A percentile compares a stretch with the other conserved stretches of the same genome.
Conservation (phyloP, 2,797 vertebrate genomes). For the Anguilla megastoma region DNA sequence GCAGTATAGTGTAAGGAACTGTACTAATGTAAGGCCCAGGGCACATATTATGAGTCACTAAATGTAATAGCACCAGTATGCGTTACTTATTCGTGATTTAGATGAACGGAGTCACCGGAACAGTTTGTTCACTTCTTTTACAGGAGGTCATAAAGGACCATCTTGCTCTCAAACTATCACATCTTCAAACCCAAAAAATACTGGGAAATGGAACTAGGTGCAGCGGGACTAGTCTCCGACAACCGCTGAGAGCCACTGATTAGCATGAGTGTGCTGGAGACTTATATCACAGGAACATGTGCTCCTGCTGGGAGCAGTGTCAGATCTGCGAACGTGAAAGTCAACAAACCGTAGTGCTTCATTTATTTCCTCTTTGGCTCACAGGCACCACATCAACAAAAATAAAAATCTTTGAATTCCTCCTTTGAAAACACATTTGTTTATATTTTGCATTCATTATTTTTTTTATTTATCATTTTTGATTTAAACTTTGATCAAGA, state of each 20-base stretch:
- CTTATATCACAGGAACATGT: neutral
- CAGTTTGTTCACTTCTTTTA: neutral
- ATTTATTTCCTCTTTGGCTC: conserved; percentile 4
- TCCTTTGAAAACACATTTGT: neutral
- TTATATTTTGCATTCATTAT: neutral
- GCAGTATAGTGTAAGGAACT: no score
- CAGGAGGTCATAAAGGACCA: neutral
- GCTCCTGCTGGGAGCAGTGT: neutral
- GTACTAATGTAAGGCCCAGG: no score
- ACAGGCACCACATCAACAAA: neutral
- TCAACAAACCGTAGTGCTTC: neutral
- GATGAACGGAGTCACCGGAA: neutral
- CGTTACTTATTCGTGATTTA: no score
- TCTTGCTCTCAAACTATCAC: neutral
- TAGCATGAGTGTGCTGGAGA: neutral
- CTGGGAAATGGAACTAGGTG: neutral
- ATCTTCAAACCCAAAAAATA: neutral
- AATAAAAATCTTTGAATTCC: neutral
- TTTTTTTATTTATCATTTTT: neutral
- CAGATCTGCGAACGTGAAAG: conserved; percentile 10
- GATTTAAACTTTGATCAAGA: neutral
- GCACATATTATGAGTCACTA: neutral
- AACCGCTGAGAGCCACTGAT: neutral
- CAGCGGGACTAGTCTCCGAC: neutral
- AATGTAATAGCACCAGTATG: neutral